phyloP scores from a whole-genome alignment of 2,888 invertebrate genomes.

The Macrophya annulata region DNA sequence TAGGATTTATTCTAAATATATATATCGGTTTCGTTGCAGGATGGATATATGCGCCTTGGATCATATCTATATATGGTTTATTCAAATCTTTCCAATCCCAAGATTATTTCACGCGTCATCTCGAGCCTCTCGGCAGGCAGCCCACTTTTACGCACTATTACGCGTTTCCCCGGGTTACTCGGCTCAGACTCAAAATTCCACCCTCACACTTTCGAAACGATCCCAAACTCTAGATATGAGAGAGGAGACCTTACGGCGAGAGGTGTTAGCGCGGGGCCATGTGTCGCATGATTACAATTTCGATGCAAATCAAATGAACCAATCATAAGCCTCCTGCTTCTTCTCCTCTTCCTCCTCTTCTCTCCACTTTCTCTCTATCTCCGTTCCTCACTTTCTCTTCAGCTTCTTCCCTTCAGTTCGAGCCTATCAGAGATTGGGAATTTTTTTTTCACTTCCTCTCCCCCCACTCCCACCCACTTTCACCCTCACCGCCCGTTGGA shows the following conservation, averaged over 20 bases:
- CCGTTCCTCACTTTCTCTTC: conserved; percentile 30
- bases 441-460: conserved; percentile 36
- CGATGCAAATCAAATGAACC: conserved; percentile 70
- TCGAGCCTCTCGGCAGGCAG: conserved; percentile 48
- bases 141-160: conserved; percentile 58
- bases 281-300: conserved; percentile 69
- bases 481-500: conserved; percentile 23
- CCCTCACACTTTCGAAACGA: conserved; percentile 54
- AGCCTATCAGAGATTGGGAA: conserved; percentile 54
- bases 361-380: conserved; percentile 4
- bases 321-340: conserved; percentile 64
- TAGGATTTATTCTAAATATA: not conserved
- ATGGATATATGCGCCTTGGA: not conserved
- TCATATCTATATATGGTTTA: conserved; percentile 54
- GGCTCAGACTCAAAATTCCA: conserved; percentile 52
- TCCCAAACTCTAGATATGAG: conserved; percentile 42
- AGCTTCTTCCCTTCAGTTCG: not conserved
- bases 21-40: conserved; percentile 21
- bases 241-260: conserved; percentile 48
- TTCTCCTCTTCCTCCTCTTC: not conserved
- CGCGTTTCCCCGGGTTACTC: conserved; percentile 43
- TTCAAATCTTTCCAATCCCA: conserved; percentile 59
- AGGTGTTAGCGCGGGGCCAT: conserved; percentile 63
- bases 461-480: not conserved
- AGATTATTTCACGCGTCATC: conserved; percentile 59